Evolutionary conservation across 2,797 vertebrate species (phyloP).

Genomic region (Halcyon leucocephala): DNA sequence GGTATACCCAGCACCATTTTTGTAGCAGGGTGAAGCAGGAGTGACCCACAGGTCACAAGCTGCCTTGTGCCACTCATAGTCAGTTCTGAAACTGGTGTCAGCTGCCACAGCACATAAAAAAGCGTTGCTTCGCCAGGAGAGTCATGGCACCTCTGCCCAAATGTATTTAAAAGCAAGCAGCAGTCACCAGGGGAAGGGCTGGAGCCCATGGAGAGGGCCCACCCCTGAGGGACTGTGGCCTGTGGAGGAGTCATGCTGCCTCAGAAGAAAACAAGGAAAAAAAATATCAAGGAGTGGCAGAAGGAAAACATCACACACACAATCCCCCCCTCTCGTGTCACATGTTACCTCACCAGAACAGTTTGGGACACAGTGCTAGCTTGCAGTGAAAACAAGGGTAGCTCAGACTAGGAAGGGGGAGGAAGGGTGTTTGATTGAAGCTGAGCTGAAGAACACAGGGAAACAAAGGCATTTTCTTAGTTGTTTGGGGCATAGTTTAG

Average conservation of each 20-base stretch:
- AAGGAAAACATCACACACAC: background rate
- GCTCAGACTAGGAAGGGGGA: background rate
- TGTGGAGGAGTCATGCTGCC: rapidly evolving
- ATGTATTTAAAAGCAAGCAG: background rate
- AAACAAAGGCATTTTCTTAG: background rate
- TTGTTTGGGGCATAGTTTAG: background rate
- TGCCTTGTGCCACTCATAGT: background rate
- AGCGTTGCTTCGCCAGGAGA: background rate
- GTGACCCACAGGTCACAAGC: rapidly evolving
- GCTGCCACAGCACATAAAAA: background rate
- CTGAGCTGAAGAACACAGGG: background rate
- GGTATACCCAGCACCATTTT: background rate
- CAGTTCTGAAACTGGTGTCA: background rate
- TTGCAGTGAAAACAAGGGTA: background rate
- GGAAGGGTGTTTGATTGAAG: background rate
- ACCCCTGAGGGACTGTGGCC: background rate
- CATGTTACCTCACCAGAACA: background rate
- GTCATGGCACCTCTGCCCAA: background rate
- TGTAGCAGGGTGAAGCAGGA: background rate
- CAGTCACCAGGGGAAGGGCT: background rate
- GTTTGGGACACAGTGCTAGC: rapidly evolving
- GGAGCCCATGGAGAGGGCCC: rapidly evolving
- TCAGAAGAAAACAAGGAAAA: background rate
- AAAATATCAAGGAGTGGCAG: background rate
- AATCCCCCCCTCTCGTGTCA: background rate